Base-by-base conservation (phyloP, 2,797 vertebrate genomes). In the Streptopelia turtur region DNA sequence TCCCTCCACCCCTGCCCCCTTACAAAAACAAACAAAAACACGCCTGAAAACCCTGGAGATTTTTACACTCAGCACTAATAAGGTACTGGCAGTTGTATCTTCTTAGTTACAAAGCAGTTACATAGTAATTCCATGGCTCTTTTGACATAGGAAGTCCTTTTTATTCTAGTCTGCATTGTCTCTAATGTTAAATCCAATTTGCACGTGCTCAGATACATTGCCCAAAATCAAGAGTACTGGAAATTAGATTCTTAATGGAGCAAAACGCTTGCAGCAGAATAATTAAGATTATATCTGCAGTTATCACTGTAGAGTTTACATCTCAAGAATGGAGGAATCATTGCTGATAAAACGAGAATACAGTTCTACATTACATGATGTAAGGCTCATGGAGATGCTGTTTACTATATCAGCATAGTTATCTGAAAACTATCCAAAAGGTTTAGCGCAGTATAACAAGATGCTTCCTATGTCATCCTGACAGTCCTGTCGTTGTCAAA, bases 141-240 rank as follows among this genome's bases (percentile, higher is more conserved):
- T 87, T 71, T 56, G 24, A 41, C 25, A 16, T 3, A 57, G 18
- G 5, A 88, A 75, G 8, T 43, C 24, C 17, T 89, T 83, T 93
- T 52, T 37, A 18, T 59, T 33, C 16, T 50, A 11, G 6, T 43
- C 49, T 78, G 27, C 16, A 0, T 61, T 56, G 30, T 80, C 68
- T 80, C 33, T 72, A 53, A 6, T 55, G 22, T 63, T 59, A 35
- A 74, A 45, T 71, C 20, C 41, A 43, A 22, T 75, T 65, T 92
- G 37, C 31, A n/a, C 0, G 0, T 57, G 31, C 45, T 68, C 12
- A 50, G 78, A 31, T 66, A 35, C 23, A 0, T 10, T 57, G 5
- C 53, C 49, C 49, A 50, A 87, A 88, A 81, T 33, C 37, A 71
- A 75, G 83, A 27, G 15, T 71, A 56, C 25, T 68, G 57, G 17